Percentiles rank a stretch among this genome's conserved stretches.
Conservation (phyloP, 2,888 invertebrate species). For the Glyphotaelius pellucidus region DNA sequence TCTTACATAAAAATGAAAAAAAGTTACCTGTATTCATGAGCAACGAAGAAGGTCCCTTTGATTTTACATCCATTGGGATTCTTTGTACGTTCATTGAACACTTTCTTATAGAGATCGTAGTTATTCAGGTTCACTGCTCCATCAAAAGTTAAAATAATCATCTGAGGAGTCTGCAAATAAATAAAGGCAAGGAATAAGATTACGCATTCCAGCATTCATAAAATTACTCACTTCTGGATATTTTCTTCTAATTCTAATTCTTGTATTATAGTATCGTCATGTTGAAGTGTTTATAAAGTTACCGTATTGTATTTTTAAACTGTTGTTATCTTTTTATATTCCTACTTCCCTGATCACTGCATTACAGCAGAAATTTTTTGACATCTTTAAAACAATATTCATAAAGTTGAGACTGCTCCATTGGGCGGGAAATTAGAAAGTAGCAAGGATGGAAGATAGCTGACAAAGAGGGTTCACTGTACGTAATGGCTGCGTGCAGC, state of each 20-base stretch:
- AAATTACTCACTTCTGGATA: neutral
- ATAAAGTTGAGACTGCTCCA: neutral
- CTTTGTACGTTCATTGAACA: conserved; percentile 86
- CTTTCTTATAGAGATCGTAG: conserved; percentile 90
- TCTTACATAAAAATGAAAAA: too few species aligned
- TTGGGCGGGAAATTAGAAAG: neutral
- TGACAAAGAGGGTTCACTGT: neutral
- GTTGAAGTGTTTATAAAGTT: too few species aligned
- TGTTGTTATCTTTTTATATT: too few species aligned
- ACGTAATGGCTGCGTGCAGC: neutral
- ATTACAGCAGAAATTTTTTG: too few species aligned
- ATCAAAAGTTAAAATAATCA: conserved; percentile 94
- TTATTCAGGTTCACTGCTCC: conserved; percentile 96
- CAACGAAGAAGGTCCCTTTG: conserved; percentile 94
- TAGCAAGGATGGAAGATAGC: neutral
- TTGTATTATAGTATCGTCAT: too few species aligned
- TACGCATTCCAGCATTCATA: neutral
- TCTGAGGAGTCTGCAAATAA: conserved; percentile 89
- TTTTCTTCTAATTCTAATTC: too few species aligned
- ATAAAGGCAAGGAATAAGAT: neutral
- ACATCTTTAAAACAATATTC: neutral
- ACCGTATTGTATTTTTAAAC: too few species aligned
- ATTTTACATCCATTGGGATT: conserved; percentile 95
- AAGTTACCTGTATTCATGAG: conserved; percentile 86
- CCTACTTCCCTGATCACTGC: too few species aligned